Evolutionary conservation across 1,140 invertebrate species (phyloP).

Genomic region (Notospermus geniculatus): DNA sequence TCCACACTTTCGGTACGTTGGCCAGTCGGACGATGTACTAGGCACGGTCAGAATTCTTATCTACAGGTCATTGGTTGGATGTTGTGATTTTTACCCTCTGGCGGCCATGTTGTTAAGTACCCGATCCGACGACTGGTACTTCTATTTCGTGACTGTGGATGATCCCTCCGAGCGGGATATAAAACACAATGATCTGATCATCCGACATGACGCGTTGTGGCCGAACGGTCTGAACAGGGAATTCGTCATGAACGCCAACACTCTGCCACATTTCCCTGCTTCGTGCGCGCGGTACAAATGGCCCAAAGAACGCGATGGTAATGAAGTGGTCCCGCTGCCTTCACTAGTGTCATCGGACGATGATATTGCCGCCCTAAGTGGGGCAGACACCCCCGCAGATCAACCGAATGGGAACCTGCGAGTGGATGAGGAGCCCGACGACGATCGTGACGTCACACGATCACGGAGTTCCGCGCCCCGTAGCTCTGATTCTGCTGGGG

Average conservation of each 20-base stretch:
- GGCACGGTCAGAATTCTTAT: not conserved
- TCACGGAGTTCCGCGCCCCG: too few relatives aligned
- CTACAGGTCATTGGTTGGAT: not conserved
- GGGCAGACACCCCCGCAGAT: too few relatives aligned
- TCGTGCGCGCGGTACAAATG: conserved; percentile 6
- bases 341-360: too few relatives aligned
- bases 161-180: not conserved
- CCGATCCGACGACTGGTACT: not conserved
- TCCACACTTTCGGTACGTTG: conserved; percentile 6
- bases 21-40: conserved; percentile 2
- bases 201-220: conserved; percentile 5
- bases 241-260: not conserved
- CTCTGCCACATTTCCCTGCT: not conserved
- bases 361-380: too few relatives aligned
- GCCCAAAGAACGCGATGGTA: not conserved
- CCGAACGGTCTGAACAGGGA: not conserved
- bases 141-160: conserved; percentile 5
- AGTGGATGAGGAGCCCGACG: too few relatives aligned
- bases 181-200: conserved; percentile 4
- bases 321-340: not conserved
- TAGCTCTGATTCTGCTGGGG: too few relatives aligned
- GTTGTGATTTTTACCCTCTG: not conserved
- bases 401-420: too few relatives aligned
- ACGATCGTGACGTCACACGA: too few relatives aligned
- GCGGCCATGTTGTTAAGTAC: not conserved